A percentile compares a stretch with the other conserved stretches of the same genome.
Evolutionary conservation across 2,113 vertebrate species (phyloP).

Genomic region (Cyanocitta stelleri): DNA sequence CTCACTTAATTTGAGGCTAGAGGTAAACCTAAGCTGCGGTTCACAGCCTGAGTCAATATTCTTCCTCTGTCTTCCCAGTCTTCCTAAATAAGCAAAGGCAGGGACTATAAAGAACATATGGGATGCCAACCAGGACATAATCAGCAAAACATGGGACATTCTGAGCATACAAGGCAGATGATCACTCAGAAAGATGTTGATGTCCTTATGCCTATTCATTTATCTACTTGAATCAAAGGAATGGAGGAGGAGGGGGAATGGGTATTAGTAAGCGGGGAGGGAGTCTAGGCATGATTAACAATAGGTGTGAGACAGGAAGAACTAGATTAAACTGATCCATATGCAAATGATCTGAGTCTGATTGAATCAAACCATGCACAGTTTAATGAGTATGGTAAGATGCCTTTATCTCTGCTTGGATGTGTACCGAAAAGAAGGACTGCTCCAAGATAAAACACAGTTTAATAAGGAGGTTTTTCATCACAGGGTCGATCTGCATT

Average conservation of each 20-base stretch:
- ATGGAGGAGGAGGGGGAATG: slow-evolving; percentile 26
- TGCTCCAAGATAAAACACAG: slow-evolving; percentile 71
- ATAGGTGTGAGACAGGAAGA: slow-evolving; percentile 76
- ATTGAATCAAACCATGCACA: slow-evolving; percentile 76
- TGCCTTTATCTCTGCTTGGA: slow-evolving; percentile 76
- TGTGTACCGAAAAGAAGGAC: slow-evolving; percentile 69
- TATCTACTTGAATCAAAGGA: slow-evolving; percentile 73
- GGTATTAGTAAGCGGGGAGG: not conserved
- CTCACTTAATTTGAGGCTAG: slow-evolving; percentile 7
- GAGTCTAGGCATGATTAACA: slow-evolving; percentile 71
- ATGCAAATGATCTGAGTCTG: slow-evolving; percentile 76
- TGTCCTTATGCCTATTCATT: slow-evolving; percentile 71
- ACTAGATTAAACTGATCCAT: slow-evolving; percentile 78
- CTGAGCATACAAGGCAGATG: slow-evolving; percentile 31
- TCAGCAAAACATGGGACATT: slow-evolving; percentile 52
- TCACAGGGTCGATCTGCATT: slow-evolving; percentile 64
- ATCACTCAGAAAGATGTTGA: slow-evolving; percentile 73
- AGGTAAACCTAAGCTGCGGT: not conserved
- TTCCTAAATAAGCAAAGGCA: slow-evolving; percentile 54
- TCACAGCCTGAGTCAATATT: not conserved
- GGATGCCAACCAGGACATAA: slow-evolving; percentile 50
- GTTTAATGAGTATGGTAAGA: slow-evolving; percentile 75
- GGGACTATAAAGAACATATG: slow-evolving; percentile 48
- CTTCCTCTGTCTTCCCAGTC: not conserved
- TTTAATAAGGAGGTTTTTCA: slow-evolving; percentile 78